Evolutionary conservation across 2,113 vertebrate species (phyloP), one percentile per base, ranked within the genome.

Genomic region (Calonectris borealis): DNA sequence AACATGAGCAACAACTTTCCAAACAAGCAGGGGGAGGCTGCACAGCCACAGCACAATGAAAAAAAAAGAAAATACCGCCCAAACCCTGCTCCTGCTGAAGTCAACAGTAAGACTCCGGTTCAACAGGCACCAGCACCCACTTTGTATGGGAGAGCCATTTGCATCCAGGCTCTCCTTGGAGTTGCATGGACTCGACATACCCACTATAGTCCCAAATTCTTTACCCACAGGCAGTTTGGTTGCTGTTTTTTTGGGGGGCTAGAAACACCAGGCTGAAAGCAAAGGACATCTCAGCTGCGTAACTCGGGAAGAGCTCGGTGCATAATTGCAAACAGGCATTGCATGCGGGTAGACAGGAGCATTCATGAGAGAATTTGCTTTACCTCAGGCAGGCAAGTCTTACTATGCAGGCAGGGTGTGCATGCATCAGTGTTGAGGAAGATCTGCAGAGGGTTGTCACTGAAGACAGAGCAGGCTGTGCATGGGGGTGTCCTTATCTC

Each of bases 141-240:
- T 66, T 10, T 4, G 17, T 31, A 38, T 20, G 15, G 18, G 13
- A 46, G 27, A 40, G 42, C 9, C 2, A 7, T n/a, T 92, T 40
- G 36, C 71, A 52, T 6, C 46, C 58, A 73, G 12, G 9, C 22
- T 16, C 44, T 75, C 55, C 46, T 34, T 36, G 31, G 49, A 44
- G 31, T 2, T 25, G 12, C 80, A 25, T 7, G 10, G 40, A 3
- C 54, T 57, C 32, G 3, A 16, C 18, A 2, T 3, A 6, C 1
- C 51, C 17, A 3, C 9, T 14, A 5, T 1, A 16, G 29, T 25
- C 55, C 40, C 65, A 44, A 20, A 72, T 31, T 15, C 14, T 65
- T 82, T 48, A 14, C 19, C 19, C 34, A 38, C 21, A 13, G n/a
- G 26, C 1, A 1, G 13, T 26, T 27, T 25, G 8, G 25, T 20